A percentile compares a stretch with the other conserved stretches of the same genome.
Evolutionary conservation across 2,797 vertebrate genomes (phyloP).

Genomic region (Hafferia zeledoni): DNA sequence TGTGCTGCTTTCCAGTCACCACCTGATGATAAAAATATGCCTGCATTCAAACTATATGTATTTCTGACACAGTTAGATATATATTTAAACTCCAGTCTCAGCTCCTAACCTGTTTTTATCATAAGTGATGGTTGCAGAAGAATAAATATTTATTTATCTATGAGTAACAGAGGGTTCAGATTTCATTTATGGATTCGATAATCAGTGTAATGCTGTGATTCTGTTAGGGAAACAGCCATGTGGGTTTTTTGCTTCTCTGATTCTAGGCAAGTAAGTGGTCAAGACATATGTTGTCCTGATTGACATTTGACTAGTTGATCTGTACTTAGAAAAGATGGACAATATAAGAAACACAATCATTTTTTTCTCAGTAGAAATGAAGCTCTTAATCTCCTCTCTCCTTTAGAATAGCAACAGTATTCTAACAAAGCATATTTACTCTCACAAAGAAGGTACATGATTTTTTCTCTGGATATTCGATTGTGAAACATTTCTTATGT

Average conservation of each 20-base stretch:
- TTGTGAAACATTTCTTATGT: slow-evolving; percentile 22
- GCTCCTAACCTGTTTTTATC: slow-evolving; percentile 23
- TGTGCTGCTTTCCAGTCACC: neutral
- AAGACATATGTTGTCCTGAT: slow-evolving; percentile 13
- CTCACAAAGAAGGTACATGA: neutral
- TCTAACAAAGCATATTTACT: neutral
- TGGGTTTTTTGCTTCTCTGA: slow-evolving; percentile 23
- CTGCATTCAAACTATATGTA: neutral
- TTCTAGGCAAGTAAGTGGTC: slow-evolving; percentile 30
- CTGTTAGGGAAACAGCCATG: slow-evolving; percentile 34
- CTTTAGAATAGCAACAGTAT: neutral
- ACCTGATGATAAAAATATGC: neutral
- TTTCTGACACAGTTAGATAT: slow-evolving; percentile 33
- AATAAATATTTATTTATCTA: slow-evolving; percentile 52
- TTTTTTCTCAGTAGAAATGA: slow-evolving; percentile 10
- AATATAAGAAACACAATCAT: slow-evolving; percentile 8
- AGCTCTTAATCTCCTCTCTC: neutral
- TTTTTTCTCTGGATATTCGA: slow-evolving; percentile 39
- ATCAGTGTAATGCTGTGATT: slow-evolving; percentile 36
- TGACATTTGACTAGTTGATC: slow-evolving; percentile 52
- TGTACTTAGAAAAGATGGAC: slow-evolving; percentile 45
- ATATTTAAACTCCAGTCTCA: slow-evolving; percentile 1
- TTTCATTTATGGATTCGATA: slow-evolving; percentile 48
- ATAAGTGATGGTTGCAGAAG: neutral
- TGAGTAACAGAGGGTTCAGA: slow-evolving; percentile 55